These are phyloP conservation scores for Cheirogaleus major DNA, from an alignment of 2,797 vertebrate species.

Conservation along the genomic window DNA sequence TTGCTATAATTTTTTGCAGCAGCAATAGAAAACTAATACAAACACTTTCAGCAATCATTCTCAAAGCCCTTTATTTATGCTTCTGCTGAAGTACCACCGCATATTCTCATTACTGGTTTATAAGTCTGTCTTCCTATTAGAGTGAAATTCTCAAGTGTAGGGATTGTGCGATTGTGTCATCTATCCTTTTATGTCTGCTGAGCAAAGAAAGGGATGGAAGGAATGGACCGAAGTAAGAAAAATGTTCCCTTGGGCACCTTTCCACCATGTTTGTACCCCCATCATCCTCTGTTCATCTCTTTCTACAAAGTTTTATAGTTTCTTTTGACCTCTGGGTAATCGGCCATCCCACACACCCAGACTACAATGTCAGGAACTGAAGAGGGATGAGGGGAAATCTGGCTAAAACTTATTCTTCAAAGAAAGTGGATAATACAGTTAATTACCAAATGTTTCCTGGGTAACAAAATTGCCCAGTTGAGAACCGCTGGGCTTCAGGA, in stretches of 20 bases:
- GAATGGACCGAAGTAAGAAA: background rate
- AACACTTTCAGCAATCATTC: background rate
- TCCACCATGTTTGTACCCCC: background rate
- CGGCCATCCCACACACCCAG: background rate
- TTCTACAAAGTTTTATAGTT: background rate
- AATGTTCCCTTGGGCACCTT: background rate
- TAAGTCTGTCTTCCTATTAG: background rate
- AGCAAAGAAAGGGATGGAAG: background rate
- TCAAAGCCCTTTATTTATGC: background rate
- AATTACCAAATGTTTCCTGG: background rate
- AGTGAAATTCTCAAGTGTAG: background rate
- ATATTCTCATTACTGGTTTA: background rate
- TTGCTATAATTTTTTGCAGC: background rate
- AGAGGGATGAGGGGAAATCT: background rate
- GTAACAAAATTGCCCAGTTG: background rate
- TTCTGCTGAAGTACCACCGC: background rate
- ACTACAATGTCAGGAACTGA: background rate
- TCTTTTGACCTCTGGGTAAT: background rate
- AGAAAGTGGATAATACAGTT: background rate
- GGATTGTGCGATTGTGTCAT: background rate
- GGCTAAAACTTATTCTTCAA: background rate
- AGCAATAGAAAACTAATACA: background rate
- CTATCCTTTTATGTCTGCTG: background rate
- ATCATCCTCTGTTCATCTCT: background rate
- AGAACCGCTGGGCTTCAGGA: background rate